Evolutionary conservation across 2,113 vertebrate genomes (phyloP).

Genomic region (Erythrocebus patas): DNA sequence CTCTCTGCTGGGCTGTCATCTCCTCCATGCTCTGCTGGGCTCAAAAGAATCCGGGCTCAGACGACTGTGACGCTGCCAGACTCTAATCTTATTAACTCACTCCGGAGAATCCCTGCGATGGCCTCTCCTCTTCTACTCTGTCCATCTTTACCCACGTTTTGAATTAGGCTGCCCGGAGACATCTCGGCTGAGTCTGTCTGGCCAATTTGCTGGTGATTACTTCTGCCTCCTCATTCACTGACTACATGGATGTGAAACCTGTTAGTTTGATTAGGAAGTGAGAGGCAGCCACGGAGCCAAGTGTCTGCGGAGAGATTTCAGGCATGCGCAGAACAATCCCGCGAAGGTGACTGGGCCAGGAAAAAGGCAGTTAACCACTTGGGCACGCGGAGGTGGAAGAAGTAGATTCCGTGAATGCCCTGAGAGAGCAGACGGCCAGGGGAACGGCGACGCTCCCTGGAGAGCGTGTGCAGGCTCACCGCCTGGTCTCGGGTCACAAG

Average conservation of each 20-base stretch:
- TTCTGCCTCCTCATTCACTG: not conserved
- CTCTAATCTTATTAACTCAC: not conserved
- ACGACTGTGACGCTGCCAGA: not conserved
- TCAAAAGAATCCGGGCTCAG: not conserved
- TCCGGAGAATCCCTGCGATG: not conserved
- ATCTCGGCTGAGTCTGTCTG: not conserved
- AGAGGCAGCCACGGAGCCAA: not conserved
- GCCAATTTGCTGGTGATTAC: conserved; percentile 21
- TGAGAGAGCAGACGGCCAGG: not conserved
- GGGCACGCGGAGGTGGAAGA: not conserved
- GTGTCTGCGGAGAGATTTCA: not conserved
- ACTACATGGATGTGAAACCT: not conserved
- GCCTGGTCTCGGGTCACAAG: not conserved
- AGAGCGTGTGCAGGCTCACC: not conserved
- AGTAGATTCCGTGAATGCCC: not conserved
- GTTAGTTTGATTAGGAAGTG: conserved; percentile 19
- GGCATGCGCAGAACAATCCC: not conserved
- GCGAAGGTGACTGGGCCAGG: not conserved
- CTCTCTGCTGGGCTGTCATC: not conserved
- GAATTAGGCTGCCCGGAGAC: not conserved
- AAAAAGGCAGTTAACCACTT: not conserved
- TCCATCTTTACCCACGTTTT: not conserved
- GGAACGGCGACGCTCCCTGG: accelerated
- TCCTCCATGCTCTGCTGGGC: not conserved
- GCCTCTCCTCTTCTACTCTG: not conserved